A percentile compares a stretch with the other conserved stretches of the same genome.
phyloP scores from a whole-genome alignment of 2,113 vertebrate genomes.

The Chaetura pelagica region DNA sequence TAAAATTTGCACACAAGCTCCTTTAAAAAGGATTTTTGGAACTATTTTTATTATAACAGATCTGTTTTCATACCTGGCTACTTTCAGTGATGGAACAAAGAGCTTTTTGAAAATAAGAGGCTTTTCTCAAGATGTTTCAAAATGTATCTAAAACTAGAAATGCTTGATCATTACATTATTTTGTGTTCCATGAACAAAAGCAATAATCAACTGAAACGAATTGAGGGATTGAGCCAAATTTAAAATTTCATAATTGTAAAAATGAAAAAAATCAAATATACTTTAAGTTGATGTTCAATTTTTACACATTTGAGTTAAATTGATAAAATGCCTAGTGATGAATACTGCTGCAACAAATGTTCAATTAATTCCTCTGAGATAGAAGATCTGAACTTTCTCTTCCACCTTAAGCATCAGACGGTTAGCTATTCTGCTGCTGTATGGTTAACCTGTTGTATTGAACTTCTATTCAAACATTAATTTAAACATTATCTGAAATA shows the following conservation, averaged over 20 bases:
- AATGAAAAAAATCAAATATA: background rate
- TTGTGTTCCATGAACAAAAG: background rate
- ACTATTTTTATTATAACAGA: background rate
- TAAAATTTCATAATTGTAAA: background rate
- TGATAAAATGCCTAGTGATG: background rate
- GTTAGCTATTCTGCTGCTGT: accelerated
- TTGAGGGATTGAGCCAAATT: background rate
- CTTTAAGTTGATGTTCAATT: background rate
- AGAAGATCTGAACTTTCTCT: background rate
- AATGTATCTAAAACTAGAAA: background rate
- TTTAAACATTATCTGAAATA: background rate
- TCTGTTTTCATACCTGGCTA: background rate
- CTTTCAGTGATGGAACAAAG: background rate
- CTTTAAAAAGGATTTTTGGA: background rate
- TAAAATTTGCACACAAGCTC: background rate
- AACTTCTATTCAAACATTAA: background rate
- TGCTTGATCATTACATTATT: background rate
- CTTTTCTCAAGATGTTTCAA: background rate
- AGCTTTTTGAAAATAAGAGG: accelerated
- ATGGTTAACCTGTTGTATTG: background rate
- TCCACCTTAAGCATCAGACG: background rate
- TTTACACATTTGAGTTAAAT: background rate
- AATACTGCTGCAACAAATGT: background rate
- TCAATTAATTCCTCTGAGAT: background rate
- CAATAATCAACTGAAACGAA: background rate